Evolutionary conservation across 2,797 vertebrate species (phyloP).

Genomic region (Rhinella marina): DNA sequence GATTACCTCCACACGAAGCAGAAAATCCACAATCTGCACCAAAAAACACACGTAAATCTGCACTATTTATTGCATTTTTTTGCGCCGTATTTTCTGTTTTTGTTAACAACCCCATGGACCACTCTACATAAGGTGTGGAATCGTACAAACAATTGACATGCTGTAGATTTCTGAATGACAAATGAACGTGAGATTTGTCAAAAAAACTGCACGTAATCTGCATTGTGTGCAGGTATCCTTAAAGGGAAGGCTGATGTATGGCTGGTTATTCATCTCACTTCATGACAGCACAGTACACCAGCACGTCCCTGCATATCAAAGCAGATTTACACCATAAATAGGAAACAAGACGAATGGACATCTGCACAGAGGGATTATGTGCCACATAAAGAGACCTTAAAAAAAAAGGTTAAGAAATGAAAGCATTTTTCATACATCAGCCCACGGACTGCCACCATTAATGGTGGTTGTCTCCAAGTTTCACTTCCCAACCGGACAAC

Average conservation of each 20-base stretch:
- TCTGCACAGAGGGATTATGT: slow-evolving; percentile 10
- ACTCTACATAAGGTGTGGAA: no score
- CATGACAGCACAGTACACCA: neutral
- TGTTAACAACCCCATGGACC: no score
- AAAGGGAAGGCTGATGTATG: neutral
- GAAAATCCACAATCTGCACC: no score
- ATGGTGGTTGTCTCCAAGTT: neutral
- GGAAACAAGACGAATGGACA: slow-evolving; percentile 32
- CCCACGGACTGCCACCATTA: neutral
- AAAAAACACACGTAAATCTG: no score
- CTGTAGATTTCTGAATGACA: no score
- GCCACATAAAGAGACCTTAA: neutral
- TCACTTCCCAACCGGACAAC: neutral
- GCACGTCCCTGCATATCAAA: neutral
- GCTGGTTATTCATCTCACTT: neutral
- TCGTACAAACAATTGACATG: no score
- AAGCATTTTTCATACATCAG: neutral
- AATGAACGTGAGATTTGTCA: neutral
- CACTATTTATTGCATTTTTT: no score
- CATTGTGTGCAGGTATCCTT: neutral
- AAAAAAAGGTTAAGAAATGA: neutral
- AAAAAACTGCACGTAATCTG: neutral
- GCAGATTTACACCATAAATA: slow-evolving; percentile 36
- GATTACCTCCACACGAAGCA: no score
- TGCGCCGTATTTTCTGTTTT: no score